Evolutionary conservation across 2,113 vertebrate species (phyloP), one percentile per base, ranked within the genome.

Genomic region (Nycticryphes semicollaris): DNA sequence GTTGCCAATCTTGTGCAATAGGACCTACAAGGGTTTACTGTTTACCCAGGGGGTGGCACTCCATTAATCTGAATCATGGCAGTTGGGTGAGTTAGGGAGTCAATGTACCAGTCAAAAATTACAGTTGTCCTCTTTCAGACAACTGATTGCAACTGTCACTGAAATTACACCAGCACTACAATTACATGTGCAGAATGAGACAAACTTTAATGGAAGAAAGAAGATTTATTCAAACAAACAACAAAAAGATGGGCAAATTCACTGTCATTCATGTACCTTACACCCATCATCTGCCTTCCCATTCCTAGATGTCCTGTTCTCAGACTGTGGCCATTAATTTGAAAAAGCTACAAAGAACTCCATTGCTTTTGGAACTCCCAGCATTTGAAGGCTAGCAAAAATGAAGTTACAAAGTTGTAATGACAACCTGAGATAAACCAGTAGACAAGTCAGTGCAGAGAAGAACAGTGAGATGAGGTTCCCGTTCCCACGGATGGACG

Each of bases 11-110:
- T 72, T 72, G 56, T 30, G 64, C 56, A 76, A 70, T 10, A 66
- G 33, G n/a, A 64, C 59, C 27, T 64, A 79, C 20, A 37, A 62
- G 60, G 60, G 41, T 60, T 95, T 72, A 33, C 27, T 89, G 48
- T 89, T 92, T 90, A 97, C 68, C 22, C 76, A 81, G 77, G 72
- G 90, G 62, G 76, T 94, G 76, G 66, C 70, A 95, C 43, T 60
- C 60, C 90, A 84, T 69, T 60, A 81, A 80, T 62, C 78, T 64
- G 30, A 91, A 74, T 86, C 54, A 72, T n/a, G 25, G 48, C 30
- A 51, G 63, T 7, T 74, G 45, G 62, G 33, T 17, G 27, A 94
- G 27, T 83, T 72, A 78, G 19, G 28, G 30, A 90, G n/a, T 47
- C 51, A 63, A 24, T 2, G 9, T 53, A 54, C 37, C 13, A 9